These are phyloP conservation scores for Coecobrya sp. DNA, from an alignment of 2,888 invertebrate species.

Conservation along the genomic window DNA sequence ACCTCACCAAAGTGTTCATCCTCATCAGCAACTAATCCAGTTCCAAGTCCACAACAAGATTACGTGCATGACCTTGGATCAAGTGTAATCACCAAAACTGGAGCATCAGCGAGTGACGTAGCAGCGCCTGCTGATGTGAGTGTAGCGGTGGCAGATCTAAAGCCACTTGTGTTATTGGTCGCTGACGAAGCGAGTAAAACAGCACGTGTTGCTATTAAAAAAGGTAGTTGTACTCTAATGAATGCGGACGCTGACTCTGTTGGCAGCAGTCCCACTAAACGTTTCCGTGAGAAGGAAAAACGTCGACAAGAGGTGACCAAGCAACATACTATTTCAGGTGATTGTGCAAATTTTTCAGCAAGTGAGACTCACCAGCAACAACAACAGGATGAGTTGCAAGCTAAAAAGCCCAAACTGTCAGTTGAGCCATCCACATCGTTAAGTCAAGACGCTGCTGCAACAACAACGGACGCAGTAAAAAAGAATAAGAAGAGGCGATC, in stretches of 20 bases:
- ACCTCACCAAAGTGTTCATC: neutral
- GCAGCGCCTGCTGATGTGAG: neutral
- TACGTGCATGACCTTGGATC: neutral
- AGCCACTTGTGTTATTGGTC: no score
- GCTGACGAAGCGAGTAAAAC: no score
- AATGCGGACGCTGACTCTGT: neutral
- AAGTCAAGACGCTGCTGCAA: neutral
- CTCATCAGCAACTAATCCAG: neutral
- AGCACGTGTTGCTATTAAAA: neutral
- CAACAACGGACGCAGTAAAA: neutral
- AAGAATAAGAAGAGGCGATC: constrained; percentile 61
- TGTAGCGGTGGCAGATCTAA: neutral
- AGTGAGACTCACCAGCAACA: neutral
- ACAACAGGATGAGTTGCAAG: neutral
- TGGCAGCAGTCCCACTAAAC: constrained; percentile 30
- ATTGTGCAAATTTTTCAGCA: neutral
- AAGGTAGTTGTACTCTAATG: neutral
- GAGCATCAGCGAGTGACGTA: neutral
- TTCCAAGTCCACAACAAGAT: neutral
- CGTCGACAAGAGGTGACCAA: neutral
- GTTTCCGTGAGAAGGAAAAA: constrained; percentile 40
- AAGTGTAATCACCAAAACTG: neutral
- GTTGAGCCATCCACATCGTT: neutral
- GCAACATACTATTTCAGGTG: neutral
- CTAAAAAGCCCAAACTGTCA: constrained; percentile 51